phyloP scores from a whole-genome alignment of 2,113 vertebrate species.

The Rana temporaria region DNA sequence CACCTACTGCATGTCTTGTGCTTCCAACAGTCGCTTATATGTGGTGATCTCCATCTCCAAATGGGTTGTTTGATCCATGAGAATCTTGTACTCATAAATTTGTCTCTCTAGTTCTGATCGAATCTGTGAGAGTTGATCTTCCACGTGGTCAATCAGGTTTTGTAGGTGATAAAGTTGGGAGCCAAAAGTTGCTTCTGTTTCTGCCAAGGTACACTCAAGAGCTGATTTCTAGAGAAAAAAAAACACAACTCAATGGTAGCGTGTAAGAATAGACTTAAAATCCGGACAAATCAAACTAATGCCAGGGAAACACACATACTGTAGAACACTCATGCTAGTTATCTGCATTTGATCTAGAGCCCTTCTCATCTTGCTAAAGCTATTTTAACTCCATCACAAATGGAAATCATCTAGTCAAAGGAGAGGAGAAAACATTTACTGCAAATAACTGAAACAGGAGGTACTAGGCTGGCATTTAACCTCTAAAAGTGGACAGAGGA shows the following conservation, averaged over 20 bases:
- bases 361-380: too few relatives aligned
- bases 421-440: too few relatives aligned
- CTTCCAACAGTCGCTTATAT: conserved; percentile 49
- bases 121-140: conserved; percentile 67
- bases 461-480: too few relatives aligned
- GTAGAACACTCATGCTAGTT: too few relatives aligned
- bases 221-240: conserved; percentile 68
- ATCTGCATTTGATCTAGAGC: too few relatives aligned
- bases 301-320: too few relatives aligned
- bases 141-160: conserved; percentile 65
- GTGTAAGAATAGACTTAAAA: too few relatives aligned
- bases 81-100: conserved; percentile 70
- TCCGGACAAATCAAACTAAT: too few relatives aligned
- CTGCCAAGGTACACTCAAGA: conserved; percentile 71
- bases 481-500: too few relatives aligned
- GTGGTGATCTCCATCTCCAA: conserved; percentile 57
- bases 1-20: conserved; percentile 64
- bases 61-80: conserved; percentile 58
- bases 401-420: too few relatives aligned
- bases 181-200: conserved; percentile 70
- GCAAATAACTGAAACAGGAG: too few relatives aligned
- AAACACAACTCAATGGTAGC: not conserved
- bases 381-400: too few relatives aligned
- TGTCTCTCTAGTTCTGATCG: conserved; percentile 68
- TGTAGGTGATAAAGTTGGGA: conserved; percentile 69